Evolutionary conservation across 2,797 vertebrate species (phyloP), one percentile per base, ranked within the genome.

Genomic region (Hapalemur alaotrensis): DNA sequence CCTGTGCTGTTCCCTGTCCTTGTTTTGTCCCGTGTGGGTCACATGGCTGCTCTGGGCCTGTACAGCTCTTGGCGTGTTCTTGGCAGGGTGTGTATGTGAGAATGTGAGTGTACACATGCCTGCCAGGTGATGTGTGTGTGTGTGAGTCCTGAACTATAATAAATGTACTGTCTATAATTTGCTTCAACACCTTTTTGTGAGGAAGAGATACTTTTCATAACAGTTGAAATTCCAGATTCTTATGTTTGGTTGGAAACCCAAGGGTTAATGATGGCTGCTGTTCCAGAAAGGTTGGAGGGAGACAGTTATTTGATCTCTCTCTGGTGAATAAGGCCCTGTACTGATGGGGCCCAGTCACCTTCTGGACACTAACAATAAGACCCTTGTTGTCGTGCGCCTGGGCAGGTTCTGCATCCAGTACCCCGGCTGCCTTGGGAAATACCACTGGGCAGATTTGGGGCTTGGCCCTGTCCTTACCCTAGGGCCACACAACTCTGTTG

Each of bases 291-390:
- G 84, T 82, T 94, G 73, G 32, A 90, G 94, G 86, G 96, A 96
- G 72, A 83, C 0, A 0, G 9, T 96, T 83, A 96, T 98, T 95
- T 97, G 50, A 95, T 0, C 25, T 97, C 94, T 95, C 95, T 97
- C 89, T 93, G 67, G 76, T 97, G 95, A 97, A 97, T 86, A 43
- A 82, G 83, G 76, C 84, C 95, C 95, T 98, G 98, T 97, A 93
- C 97, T 97, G 95, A 96, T 95, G 82, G 96, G 95, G 94, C 83
- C 97, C 82, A 95, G 91, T 98, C 97, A 97, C 93, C 97, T 98
- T 95, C 95, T 97, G 97, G 97, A 92, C 93, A 94, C 59, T 96
- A 97, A 97, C 97, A 98, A 96, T 96, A 75, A 97, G 91, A 94
- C 50, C 83, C 84, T 98, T 98, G 97, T 98, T 98, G 96, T 93